A percentile compares a stretch with the other conserved stretches of the same genome.
phyloP scores from a whole-genome alignment of 2,113 vertebrate species.

The Centropristis striata region DNA sequence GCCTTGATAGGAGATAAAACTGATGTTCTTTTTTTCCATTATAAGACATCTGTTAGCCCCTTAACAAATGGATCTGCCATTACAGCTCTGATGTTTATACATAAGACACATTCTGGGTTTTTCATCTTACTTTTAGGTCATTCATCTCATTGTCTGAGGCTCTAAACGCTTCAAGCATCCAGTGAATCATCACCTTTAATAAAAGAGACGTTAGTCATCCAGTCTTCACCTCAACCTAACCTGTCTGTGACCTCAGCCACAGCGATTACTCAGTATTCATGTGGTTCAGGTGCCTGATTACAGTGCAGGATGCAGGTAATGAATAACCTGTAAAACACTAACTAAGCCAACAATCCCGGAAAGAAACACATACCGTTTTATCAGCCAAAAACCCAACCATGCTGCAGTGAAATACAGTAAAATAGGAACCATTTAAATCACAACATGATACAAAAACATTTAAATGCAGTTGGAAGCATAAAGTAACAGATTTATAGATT shows the following conservation, averaged over 20 bases:
- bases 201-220: background rate
- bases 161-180: background rate
- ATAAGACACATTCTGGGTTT: background rate
- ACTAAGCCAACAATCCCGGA: background rate
- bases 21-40: slow-evolving; percentile 52
- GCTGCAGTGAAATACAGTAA: background rate
- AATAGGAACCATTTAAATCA: background rate
- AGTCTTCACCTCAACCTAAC: slow-evolving; percentile 1
- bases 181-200: slow-evolving; percentile 5
- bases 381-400: background rate
- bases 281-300: slow-evolving; percentile 28
- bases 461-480: background rate
- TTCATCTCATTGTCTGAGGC: slow-evolving; percentile 13
- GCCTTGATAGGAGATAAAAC: slow-evolving; percentile 59
- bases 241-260: slow-evolving; percentile 11
- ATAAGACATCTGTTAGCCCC: slow-evolving; percentile 37
- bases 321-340: slow-evolving; percentile 39
- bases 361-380: background rate
- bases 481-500: slow-evolving; percentile 9
- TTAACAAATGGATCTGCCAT: slow-evolving; percentile 24
- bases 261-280: slow-evolving; percentile 14
- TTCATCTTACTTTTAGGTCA: background rate
- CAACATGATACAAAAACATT: background rate
- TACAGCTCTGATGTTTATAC: background rate
- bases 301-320: slow-evolving; percentile 31